These are phyloP conservation scores for Liolophura sinensis DNA, from an alignment of 1,140 invertebrate genomes.

Conservation along the genomic window DNA sequence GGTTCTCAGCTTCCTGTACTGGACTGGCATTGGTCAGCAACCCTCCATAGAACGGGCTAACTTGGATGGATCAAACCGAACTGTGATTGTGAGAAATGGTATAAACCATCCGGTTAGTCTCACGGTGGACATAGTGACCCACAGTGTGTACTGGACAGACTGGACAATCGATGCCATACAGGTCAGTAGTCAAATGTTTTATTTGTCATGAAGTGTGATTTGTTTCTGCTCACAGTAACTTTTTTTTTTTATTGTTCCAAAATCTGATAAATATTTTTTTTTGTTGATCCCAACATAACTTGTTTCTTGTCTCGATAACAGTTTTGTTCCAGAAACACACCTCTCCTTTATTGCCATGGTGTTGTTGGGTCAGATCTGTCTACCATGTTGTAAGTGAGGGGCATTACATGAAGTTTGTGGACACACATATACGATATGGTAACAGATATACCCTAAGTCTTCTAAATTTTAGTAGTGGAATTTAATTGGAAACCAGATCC, in stretches of 20 bases:
- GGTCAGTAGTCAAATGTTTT: slow-evolving; percentile 60
- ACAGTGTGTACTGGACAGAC: slow-evolving; percentile 98
- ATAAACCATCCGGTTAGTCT: slow-evolving; percentile 91
- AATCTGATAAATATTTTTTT: not conserved
- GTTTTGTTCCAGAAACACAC: too few species aligned
- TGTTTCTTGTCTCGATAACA: too few species aligned
- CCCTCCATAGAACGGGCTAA: slow-evolving; percentile 89
- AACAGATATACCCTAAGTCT: too few species aligned
- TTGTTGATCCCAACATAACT: not conserved
- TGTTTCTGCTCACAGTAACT: not conserved
- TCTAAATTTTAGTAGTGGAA: too few species aligned
- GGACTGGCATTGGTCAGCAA: slow-evolving; percentile 98
- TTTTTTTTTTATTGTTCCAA: not conserved
- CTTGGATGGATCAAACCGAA: slow-evolving; percentile 88
- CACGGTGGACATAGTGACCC: slow-evolving; percentile 90
- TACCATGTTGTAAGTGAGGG: too few species aligned
- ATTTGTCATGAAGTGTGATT: not conserved
- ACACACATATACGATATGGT: too few species aligned
- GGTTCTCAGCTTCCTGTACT: slow-evolving; percentile 75
- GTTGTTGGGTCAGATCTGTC: too few species aligned
- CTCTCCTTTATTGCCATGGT: too few species aligned
- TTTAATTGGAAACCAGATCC: too few species aligned
- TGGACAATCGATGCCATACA: slow-evolving; percentile 91
- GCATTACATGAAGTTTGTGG: too few species aligned
- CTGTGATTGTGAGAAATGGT: slow-evolving; percentile 83